phyloP scores from a whole-genome alignment of 2,797 vertebrate genomes.

The Oryzias dopingdopingensis region DNA sequence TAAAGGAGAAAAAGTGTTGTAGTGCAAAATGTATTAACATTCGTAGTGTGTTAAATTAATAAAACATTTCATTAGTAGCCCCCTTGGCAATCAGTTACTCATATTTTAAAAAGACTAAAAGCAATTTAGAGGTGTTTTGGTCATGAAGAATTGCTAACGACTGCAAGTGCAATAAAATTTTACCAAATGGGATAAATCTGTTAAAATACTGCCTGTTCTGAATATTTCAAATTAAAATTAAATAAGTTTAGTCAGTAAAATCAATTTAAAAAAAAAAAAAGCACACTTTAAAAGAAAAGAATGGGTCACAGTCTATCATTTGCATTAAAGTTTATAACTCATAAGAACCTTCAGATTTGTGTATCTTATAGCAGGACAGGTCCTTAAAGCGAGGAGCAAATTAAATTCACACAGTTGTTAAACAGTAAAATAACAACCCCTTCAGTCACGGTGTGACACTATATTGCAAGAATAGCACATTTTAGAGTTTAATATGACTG shows the following conservation, averaged over 20 bases:
- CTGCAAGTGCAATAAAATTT: too few species aligned
- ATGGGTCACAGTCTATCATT: conserved; percentile 40
- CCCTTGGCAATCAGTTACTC: conserved; percentile 36
- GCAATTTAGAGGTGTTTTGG: too few species aligned
- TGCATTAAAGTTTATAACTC: conserved; percentile 49
- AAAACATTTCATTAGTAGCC: conserved; percentile 22
- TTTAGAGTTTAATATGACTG: conserved; percentile 41
- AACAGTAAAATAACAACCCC: conserved; percentile 50
- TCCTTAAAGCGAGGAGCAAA: conserved; percentile 33
- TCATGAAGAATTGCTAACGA: too few species aligned
- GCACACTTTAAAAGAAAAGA: conserved; percentile 36
- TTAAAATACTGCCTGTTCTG: too few species aligned
- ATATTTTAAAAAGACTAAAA: conserved; percentile 17
- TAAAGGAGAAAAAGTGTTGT: conserved; percentile 22
- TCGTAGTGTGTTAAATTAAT: conserved; percentile 35
- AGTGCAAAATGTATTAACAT: conserved; percentile 28
- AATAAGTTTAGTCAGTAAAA: background rate
- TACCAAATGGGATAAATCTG: too few species aligned
- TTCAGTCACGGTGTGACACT: conserved; percentile 55
- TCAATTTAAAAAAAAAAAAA: conserved; percentile 10
- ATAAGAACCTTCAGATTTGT: conserved; percentile 48
- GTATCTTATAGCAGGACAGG: conserved; percentile 39
- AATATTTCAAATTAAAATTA: too few species aligned
- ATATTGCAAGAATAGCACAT: conserved; percentile 48
- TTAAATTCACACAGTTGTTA: conserved; percentile 46